A percentile compares a stretch with the other conserved stretches of the same genome.
phyloP scores from a whole-genome alignment of 2,888 invertebrate species.

The Noctua fimbriata region DNA sequence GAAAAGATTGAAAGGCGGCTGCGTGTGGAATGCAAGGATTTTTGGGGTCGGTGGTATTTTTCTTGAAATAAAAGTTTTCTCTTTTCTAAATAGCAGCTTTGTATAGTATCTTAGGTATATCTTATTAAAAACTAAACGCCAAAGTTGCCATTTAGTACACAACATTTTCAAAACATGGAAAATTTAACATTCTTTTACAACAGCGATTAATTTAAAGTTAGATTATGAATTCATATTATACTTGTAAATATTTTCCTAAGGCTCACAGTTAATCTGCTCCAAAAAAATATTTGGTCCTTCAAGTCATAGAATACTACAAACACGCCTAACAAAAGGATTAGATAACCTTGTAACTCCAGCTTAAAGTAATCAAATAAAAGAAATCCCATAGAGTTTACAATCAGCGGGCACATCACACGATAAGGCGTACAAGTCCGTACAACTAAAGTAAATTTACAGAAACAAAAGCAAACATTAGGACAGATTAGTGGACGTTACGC shows the following conservation, averaged over 20 bases:
- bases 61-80: not conserved
- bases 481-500: constrained; percentile 78
- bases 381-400: constrained; percentile 60
- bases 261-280: constrained; percentile 3
- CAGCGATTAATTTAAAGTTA: not conserved
- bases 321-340: constrained; percentile 51
- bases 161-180: not conserved
- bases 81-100: not conserved
- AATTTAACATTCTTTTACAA: not conserved
- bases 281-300: constrained; percentile 47
- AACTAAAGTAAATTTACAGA: constrained; percentile 78
- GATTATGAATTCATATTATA: constrained; percentile 4
- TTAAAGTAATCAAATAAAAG: constrained; percentile 65
- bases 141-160: not conserved
- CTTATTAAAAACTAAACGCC: not conserved
- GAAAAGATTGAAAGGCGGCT: constrained; percentile 49
- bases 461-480: constrained; percentile 79
- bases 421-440: constrained; percentile 60
- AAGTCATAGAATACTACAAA: constrained; percentile 33
- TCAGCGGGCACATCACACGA: constrained; percentile 67
- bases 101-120: not conserved
- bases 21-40: constrained; percentile 48
- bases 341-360: constrained; percentile 42
- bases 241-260: constrained; percentile 30
- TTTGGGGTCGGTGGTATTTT: constrained; percentile 15